Evolutionary conservation across 2,888 invertebrate genomes (phyloP), one percentile per base, ranked within the genome.

Genomic region (Endotricha flammealis): DNA sequence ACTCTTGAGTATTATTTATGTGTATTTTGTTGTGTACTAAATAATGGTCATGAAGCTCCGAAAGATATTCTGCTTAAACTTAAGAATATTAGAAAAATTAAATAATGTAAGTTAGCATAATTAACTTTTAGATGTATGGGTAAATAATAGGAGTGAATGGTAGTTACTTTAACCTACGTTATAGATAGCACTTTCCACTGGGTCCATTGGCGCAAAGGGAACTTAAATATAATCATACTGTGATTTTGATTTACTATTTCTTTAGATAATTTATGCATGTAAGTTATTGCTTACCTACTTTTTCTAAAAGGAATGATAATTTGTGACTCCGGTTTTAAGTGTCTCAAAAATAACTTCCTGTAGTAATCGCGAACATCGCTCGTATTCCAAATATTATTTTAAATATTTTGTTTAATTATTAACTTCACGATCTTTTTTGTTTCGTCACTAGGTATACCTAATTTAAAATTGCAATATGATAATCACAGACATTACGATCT

Each of bases 161-260:
- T 16, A 33, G 12, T 33, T 27, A 10, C 3, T 4, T 2, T 20
- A 9, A 16, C 6, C 25, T 12, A 23, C 12, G 7, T 20, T 32
- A 16, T n/a, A 32, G 16, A 14, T 17, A n/a, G 25, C 32, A 25
- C 25, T 16, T 11, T 32, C 25, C 8, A 13, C 14, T 1, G 32
- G 39, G 39, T 44, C 41, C 39, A 39, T 41, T 35, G 37, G 39
- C 37, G 33, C 32, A 29, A 32, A 12, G 22, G 28, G 16, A 31
- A 16, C 20, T 30, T 20, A n/a, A 12, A 28, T n/a, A 30, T 36
- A 36, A 30, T 31, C 27, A 23, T 36, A 37, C 44, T 44, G 41
- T 44, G 44, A 41, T 44, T 41, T 36, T 33, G 17, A 14, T 40
- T 34, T 32, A 29, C 29, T 38, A 38, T 33, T 41, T 37, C n/a